Evolutionary conservation across 1,140 invertebrate genomes (phyloP), one percentile per base, ranked within the genome.

Genomic region (Drosophila carrolli): DNA sequence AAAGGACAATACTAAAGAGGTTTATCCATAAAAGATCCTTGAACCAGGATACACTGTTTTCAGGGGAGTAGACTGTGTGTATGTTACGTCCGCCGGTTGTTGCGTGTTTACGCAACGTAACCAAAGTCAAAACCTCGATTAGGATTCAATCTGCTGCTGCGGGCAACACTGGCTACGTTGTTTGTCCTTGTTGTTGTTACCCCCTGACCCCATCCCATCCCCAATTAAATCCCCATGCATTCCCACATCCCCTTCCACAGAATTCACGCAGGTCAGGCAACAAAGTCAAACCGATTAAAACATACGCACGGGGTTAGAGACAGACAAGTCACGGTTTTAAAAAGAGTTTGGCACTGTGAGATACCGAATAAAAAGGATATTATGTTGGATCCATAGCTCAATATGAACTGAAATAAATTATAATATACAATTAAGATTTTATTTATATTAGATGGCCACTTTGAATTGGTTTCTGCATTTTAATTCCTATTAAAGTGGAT

Each of bases 61-160:
- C 16, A 32, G 62, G 54, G 47, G 37, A 57, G 16, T 32, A 32
- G 29, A 7, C 1, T 41, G 27, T 46, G 55, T 55, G 40, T 23
- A 48, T 11, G 11, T 7, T n/a, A 38, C 74, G 57, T 38, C 47
- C 71, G 62, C 65, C 73, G 71, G 68, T 84, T 85, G 75, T 91
- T 91, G 79, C 89, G 82, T 91, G 84, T 84, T 89, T 88, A 88
- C 84, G 84, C 84, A 88, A 88, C 84, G 84, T 88, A 89, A 88
- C 84, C 84, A 84, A 88, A 88, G 84, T 88, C 84, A 88, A 88
- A 86, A 89, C 84, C 84, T 89, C 84, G 84, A 88, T 88, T 88
- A 88, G 84, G 84, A 88, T 89, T 88, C 84, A 88, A 88, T 88
- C 84, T 88, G 84, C 83, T 88, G 83, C 79, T 74, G 75, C 75